Evolutionary conservation across 1,140 invertebrate genomes (phyloP).

Genomic region (Euwallacea fornicatus): DNA sequence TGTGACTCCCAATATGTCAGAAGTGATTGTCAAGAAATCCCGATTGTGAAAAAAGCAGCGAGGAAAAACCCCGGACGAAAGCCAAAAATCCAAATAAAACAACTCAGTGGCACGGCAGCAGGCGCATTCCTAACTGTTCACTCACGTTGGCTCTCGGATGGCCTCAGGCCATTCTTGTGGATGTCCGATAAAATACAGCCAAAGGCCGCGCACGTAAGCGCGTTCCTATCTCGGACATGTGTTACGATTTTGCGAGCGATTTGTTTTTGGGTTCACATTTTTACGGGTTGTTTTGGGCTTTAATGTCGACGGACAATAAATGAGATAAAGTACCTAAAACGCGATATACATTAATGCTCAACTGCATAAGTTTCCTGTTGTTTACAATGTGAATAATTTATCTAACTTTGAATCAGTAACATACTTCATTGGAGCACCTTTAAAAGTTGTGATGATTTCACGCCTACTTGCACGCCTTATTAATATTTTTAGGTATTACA

Average conservation of each 20-base stretch:
- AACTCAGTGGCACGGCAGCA: conserved; percentile 14
- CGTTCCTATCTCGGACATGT: conserved; percentile 34
- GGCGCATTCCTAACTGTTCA: conserved; percentile 32
- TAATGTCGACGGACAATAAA: conserved; percentile 4
- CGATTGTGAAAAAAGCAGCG: background rate
- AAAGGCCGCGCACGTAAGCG: conserved; percentile 31
- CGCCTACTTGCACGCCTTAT: no score
- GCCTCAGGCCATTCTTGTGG: conserved; percentile 28
- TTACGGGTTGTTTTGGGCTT: conserved; percentile 19
- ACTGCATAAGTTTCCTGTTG: no score
- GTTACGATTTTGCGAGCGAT: conserved; percentile 32
- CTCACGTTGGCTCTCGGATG: conserved; percentile 18
- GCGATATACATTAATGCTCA: no score
- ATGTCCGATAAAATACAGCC: conserved; percentile 29
- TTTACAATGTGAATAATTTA: no score
- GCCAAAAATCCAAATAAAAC: conserved; percentile 23
- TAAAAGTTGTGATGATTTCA: no score
- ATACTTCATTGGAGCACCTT: no score
- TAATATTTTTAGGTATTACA: no score
- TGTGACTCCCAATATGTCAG: no score
- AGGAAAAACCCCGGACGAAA: conserved; percentile 7
- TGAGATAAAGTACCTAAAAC: no score
- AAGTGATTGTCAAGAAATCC: no score
- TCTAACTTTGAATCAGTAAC: no score
- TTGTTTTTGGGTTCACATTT: conserved; percentile 28